A percentile compares a stretch with the other conserved stretches of the same genome.
phyloP scores from a whole-genome alignment of 2,888 invertebrate species.

The Chalcosyrphus nemorum region DNA sequence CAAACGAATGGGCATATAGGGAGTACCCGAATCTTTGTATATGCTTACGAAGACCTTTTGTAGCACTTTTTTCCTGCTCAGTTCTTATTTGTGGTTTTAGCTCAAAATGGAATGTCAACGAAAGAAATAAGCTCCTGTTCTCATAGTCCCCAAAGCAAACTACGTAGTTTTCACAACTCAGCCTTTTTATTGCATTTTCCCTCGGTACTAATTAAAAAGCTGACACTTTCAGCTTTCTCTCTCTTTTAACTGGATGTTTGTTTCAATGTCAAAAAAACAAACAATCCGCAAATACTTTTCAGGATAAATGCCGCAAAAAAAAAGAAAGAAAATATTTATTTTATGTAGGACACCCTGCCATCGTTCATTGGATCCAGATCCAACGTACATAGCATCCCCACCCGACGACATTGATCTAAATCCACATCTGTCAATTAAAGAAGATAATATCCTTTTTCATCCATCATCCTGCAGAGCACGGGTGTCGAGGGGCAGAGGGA shows the following conservation, averaged over 20 bases:
- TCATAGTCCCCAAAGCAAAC: too few relatives aligned
- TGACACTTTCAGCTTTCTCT: conserved; percentile 4
- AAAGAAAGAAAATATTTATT: background rate
- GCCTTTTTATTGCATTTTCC: background rate
- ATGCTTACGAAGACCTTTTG: too few relatives aligned
- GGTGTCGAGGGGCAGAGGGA: background rate
- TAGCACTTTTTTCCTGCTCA: too few relatives aligned
- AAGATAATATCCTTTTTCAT: conserved; percentile 67
- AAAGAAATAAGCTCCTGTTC: too few relatives aligned
- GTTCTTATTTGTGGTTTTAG: too few relatives aligned
- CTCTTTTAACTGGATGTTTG: background rate
- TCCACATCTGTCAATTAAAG: conserved; percentile 68
- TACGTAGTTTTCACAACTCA: background rate
- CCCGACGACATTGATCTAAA: conserved; percentile 61
- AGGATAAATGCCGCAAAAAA: conserved; percentile 9
- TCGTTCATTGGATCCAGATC: conserved; percentile 4
- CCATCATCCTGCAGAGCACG: conserved; percentile 29
- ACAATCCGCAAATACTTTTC: background rate
- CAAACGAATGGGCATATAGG: too few relatives aligned
- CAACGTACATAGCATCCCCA: background rate
- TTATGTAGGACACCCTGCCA: conserved; percentile 15
- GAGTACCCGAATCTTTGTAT: too few relatives aligned
- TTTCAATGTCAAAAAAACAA: conserved; percentile 42
- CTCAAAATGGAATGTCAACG: background rate
- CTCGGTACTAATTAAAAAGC: conserved; percentile 13